phyloP scores from a whole-genome alignment of 2,797 vertebrate species.

The Cichlasoma orientale region DNA sequence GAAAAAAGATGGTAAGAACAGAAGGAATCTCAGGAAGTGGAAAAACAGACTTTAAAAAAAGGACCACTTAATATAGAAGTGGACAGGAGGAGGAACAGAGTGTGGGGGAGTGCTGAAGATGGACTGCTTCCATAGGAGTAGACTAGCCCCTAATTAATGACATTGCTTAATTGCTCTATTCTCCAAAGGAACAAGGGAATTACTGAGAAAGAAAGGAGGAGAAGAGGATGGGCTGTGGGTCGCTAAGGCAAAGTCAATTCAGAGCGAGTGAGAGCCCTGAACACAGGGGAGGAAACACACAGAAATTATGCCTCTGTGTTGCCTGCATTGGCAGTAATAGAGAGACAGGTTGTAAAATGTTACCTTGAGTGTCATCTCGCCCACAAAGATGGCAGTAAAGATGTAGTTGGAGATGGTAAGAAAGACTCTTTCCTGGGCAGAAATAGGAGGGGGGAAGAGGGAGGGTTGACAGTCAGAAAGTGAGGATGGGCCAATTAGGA shows the following conservation, averaged over 20 bases:
- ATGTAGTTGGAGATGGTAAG: constrained; percentile 98
- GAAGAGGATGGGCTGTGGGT: neutral
- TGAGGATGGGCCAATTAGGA: constrained; percentile 30
- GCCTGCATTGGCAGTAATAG: constrained; percentile 3
- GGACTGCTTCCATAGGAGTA: constrained; percentile 47
- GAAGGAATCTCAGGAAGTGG: constrained; percentile 7
- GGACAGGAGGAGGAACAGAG: constrained; percentile 4
- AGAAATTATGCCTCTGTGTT: neutral
- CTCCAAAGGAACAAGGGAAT: constrained; percentile 49
- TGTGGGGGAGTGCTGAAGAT: constrained; percentile 34
- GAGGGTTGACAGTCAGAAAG: constrained; percentile 20
- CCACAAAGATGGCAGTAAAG: constrained; percentile 97
- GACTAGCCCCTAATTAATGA: constrained; percentile 70
- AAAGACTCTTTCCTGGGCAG: constrained; percentile 90
- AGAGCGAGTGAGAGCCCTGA: neutral
- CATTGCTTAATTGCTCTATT: constrained; percentile 67
- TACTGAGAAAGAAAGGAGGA: constrained; percentile 13
- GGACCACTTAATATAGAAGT: constrained; percentile 15
- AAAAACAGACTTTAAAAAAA: constrained; percentile 28
- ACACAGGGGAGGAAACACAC: neutral
- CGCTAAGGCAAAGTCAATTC: constrained; percentile 29
- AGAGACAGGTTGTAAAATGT: constrained; percentile 56
- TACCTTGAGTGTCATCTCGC: constrained; percentile 98
- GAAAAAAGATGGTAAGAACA: constrained; percentile 9
- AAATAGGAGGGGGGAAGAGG: constrained; percentile 5